phyloP scores from a whole-genome alignment of 2,113 vertebrate species.

The Cranoglanis bouderius region DNA sequence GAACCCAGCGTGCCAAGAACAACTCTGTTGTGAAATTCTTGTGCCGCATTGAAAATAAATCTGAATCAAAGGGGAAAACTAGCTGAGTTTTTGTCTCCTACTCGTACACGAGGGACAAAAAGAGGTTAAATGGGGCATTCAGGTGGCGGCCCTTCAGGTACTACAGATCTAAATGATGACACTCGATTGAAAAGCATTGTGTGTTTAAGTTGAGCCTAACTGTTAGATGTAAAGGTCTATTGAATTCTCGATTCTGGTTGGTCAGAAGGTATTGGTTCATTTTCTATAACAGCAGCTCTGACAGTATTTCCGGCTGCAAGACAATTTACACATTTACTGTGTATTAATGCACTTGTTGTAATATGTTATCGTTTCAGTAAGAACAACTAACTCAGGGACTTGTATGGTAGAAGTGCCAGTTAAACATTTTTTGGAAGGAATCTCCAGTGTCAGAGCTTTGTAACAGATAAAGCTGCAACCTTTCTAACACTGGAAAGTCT shows the following conservation, averaged over 20 bases:
- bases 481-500: not conserved
- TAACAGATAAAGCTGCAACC: not conserved
- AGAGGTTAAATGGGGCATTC: slow-evolving; percentile 1
- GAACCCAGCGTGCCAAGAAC: slow-evolving; percentile 48
- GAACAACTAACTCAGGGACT: not conserved
- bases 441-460: not conserved
- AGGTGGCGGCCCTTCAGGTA: not conserved
- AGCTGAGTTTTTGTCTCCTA: slow-evolving; percentile 57
- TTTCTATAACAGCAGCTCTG: not conserved
- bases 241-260: not conserved
- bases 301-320: not conserved
- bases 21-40: slow-evolving; percentile 28
- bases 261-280: not conserved
- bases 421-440: not conserved
- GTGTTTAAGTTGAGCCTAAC: not conserved
- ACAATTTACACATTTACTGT: not conserved
- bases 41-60: not conserved
- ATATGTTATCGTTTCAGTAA: not conserved
- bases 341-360: not conserved
- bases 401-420: not conserved
- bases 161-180: slow-evolving; percentile 27
- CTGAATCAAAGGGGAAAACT: slow-evolving; percentile 16
- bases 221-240: not conserved
- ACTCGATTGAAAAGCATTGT: not conserved
- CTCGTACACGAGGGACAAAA: not conserved